Evolutionary conservation across 2,888 invertebrate species (phyloP).

Genomic region (Pheosia gnoma): DNA sequence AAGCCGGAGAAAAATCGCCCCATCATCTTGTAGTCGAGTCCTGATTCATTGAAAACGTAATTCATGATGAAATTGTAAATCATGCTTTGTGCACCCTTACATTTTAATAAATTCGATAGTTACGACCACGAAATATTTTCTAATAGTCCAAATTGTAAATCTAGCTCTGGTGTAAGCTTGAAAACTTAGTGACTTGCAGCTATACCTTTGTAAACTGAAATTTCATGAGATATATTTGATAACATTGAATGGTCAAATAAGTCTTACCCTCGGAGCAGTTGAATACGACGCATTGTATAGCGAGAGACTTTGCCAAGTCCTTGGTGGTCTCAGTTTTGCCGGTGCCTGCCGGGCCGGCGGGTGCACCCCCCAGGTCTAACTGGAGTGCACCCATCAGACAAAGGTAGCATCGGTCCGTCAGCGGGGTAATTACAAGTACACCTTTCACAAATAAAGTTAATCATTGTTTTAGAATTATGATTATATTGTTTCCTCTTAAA

Average conservation of each 20-base stretch:
- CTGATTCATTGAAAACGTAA: conserved; percentile 37
- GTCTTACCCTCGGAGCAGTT: conserved; percentile 92
- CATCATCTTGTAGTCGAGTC: conserved; percentile 91
- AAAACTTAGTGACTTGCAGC: too few species aligned
- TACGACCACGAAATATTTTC: too few species aligned
- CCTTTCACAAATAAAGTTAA: conserved; percentile 53
- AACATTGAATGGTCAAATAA: background rate
- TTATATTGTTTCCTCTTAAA: too few species aligned
- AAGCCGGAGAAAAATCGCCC: conserved; percentile 95
- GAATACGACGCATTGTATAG: conserved; percentile 95
- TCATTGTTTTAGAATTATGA: background rate
- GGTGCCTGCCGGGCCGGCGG: conserved; percentile 93
- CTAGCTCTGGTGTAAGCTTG: too few species aligned
- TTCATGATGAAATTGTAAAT: background rate
- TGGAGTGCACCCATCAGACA: conserved; percentile 96
- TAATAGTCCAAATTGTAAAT: too few species aligned
- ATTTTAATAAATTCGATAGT: too few species aligned
- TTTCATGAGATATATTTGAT: too few species aligned
- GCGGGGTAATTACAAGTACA: conserved; percentile 93
- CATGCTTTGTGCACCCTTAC: too few species aligned
- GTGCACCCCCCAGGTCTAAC: conserved; percentile 94
- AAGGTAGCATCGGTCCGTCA: conserved; percentile 94
- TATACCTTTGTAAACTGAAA: too few species aligned
- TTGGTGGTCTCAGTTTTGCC: conserved; percentile 97
- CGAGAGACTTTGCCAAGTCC: conserved; percentile 93